Evolutionary conservation across 2,888 invertebrate genomes (phyloP).

Genomic region (Thereva unica): DNA sequence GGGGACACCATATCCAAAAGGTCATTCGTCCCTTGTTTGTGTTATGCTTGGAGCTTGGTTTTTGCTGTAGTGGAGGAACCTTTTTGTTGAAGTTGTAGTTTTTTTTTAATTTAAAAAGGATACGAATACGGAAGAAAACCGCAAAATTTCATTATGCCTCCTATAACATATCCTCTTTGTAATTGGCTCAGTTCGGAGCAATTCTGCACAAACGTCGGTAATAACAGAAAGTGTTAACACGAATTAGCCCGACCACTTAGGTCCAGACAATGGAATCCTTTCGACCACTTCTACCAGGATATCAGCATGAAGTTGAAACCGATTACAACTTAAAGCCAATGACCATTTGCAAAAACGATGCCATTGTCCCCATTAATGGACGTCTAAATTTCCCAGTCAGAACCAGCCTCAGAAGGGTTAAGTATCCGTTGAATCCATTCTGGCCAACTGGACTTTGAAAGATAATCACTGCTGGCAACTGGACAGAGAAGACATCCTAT

Average conservation of each 20-base stretch:
- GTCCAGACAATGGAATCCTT: constrained; percentile 31
- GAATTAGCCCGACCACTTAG: constrained; percentile 38
- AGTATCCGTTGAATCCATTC: constrained; percentile 20
- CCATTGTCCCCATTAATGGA: constrained; percentile 25
- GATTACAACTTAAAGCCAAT: constrained; percentile 30
- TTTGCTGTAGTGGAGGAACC: too few relatives aligned
- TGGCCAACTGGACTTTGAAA: constrained; percentile 28
- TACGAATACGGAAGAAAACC: neutral
- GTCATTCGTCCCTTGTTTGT: too few relatives aligned
- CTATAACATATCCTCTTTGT: constrained; percentile 6
- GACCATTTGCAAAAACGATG: constrained; percentile 33
- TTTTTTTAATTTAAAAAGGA: neutral
- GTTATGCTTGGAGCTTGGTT: too few relatives aligned
- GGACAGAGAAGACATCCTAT: constrained; percentile 23
- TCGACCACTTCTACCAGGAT: neutral
- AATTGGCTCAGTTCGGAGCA: constrained; percentile 16
- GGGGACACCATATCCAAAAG: too few relatives aligned
- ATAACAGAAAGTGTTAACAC: constrained; percentile 40
- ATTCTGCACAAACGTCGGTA: constrained; percentile 35
- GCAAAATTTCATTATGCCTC: constrained; percentile 1
- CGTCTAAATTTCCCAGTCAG: neutral
- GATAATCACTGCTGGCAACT: constrained; percentile 18
- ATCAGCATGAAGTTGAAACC: constrained; percentile 29
- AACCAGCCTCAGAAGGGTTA: constrained; percentile 16
- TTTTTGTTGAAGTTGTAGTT: neutral